Evolutionary conservation across 2,113 vertebrate genomes (phyloP), one percentile per base, ranked within the genome.

Genomic region (Cyanoramphus novaezelandiae): DNA sequence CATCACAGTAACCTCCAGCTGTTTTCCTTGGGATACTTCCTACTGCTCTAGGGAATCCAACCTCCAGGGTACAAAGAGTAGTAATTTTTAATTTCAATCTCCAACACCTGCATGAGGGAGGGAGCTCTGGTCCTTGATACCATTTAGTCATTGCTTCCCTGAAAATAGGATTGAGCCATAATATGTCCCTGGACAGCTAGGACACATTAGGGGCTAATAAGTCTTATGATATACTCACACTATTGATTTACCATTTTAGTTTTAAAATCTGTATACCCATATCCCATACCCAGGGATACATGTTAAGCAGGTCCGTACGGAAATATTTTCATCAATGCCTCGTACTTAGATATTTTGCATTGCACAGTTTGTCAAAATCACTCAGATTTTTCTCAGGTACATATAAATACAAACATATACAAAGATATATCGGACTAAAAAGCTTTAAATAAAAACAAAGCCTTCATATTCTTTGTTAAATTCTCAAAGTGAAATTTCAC

Each of bases 81-180:
- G 69, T 69, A 91, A 84, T 90, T 95, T 88, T 93, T 87, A 76
- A 96, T 87, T 86, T 91, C 63, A 80, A 3, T 79, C 44, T 92
- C 62, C 52, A 82, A 44, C 91, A 95, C 70, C 87, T 97, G 93
- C 91, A 52, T 41, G 78, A 95, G 35, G 52, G 47, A 94, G 27
- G n/a, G 29, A 87, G 18, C 5, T 79, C 86, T 64, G 39, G 33
- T 97, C 60, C 83, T 91, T 91, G 50, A 82, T 93, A 47, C 11
- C 4, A 28, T 78, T 93, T 79, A 89, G 64, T 86, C 72, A 81
- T 2, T 70, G 50, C 52, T 91, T 87, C 43, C 35, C 57, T 35
- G 29, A 85, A 91, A 87, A 77, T 44, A 52, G 9, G 21, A 86
- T 75, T 95, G 83, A 96, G 65, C 47, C 18, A 24, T 63, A 91